Base-by-base conservation (phyloP, 1,140 invertebrate genomes). In the Drosophila quadrilineata region DNA sequence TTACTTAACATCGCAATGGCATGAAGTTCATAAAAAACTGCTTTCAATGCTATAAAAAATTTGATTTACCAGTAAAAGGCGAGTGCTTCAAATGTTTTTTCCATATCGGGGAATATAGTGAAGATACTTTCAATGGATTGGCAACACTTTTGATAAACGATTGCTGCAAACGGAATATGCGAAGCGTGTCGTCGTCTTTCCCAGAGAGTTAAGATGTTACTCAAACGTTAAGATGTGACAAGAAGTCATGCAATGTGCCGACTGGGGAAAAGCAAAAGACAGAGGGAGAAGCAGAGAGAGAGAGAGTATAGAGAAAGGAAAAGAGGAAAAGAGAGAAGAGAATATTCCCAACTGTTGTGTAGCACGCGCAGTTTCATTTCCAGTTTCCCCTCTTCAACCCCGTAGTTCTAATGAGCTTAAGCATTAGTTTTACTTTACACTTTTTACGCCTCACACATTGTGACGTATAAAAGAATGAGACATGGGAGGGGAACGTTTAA, bases 371-470 rank as follows among this genome's bases (percentile, higher is more conserved):
- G 53, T 57, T 22, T 45, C 26, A 17, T 16, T 45, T 63, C 19
- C 41, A 48, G 24, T 41, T 64, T 62, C 24, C 26, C 14, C 28
- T 8, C 19, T 5, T 29, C 10, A 12, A 24, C 3, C 6, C 3
- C 3, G 26, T 26, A 26, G 29, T 28, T 29, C 70, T 53, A 65
- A 63, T 48, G 69, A 56, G 57, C 53, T 69, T 52, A 40, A 48
- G 67, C 60, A 28, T 56, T 53, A 72, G 71, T 66, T 74, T 67
- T 46, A 28, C 54, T 74, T 67, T 56, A 33, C 54, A 36, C 41
- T 60, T 60, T 60, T 29, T 26, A 57, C 54, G 38, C 31, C 40
- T 33, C 43, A 38, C 49, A 43, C 68, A 65, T 48, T 60, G 56
- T 60, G 38, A 43, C 45, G 29, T 33, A 45, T 6, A 24, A 16